Base-by-base conservation (phyloP, 2,888 invertebrate genomes). In the Diadegma fenestrale region DNA sequence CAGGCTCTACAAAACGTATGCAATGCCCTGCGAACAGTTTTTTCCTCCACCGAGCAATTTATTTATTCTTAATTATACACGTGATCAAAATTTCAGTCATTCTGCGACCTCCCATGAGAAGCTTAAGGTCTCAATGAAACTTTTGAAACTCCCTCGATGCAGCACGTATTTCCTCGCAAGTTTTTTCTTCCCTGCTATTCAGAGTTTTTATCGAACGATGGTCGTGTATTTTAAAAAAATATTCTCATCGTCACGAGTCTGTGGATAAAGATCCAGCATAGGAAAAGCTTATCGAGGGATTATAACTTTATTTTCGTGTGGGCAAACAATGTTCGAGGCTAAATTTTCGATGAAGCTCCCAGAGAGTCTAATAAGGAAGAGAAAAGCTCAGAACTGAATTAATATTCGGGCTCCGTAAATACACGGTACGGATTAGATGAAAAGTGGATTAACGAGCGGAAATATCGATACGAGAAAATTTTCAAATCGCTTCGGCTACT, bases 361-460 rank as follows among this genome's bases (percentile, higher is more conserved):
- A 69, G 48, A 30, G 30, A n/a, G 1, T 66, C 12, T 26, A 45
- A 43, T 26, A 45, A 43, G 17, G 26, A 68, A 45, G 2, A 43
- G 41, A 43, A 30, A 41, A 41, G 19, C 4, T 17, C 19, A n/a
- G 33, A 72, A 37, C 1, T 12, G 14, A 51, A 26, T 45, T 17
- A 78, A 54, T 68, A 78, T 78, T 54, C 41, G 26, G 14, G 12
- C n/a, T 54, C 68, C 48, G 54, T 33, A 22, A 45, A 30, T 26
- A 43, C 10, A 26, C 30, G 2, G 22, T 37, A 12, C 6, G 43
- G 14, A 54, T 30, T 12, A 41, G 30, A 30, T 68, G n/a, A 68
- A 78, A 68, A 48, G 68, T 17, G 68, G 41, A 78, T 68, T 68
- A 77, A 43, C 68, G n/a, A 30, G 54, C 43, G 41, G n/a, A 68